These are phyloP conservation scores for Petroica traversi DNA, from an alignment of 2,113 vertebrate genomes.

Conservation along the genomic window DNA sequence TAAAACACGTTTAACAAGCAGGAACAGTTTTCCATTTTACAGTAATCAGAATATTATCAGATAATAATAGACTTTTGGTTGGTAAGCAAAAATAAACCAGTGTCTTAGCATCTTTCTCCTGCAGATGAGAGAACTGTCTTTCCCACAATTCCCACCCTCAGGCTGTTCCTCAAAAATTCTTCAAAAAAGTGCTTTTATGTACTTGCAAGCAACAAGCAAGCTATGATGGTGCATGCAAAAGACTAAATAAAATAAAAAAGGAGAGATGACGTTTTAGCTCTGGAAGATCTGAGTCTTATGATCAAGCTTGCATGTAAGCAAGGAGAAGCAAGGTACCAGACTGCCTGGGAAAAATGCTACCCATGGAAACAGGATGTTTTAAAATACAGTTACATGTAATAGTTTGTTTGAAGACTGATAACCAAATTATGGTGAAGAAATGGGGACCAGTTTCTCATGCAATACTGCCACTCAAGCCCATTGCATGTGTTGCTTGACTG, in stretches of 20 bases:
- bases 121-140: neutral
- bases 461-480: neutral
- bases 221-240: neutral
- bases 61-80: neutral
- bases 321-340: neutral
- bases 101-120: neutral
- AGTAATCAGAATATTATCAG: neutral
- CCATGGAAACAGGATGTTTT: neutral
- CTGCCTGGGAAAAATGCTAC: neutral
- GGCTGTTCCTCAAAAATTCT: neutral
- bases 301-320: neutral
- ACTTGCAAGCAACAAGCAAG: neutral
- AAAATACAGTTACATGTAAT: neutral
- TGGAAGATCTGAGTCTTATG: neutral
- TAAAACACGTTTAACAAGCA: neutral
- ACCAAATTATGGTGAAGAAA: neutral
- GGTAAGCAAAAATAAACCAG: neutral
- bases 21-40: neutral
- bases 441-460: neutral
- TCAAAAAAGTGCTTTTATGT: neutral
- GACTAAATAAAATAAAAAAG: neutral
- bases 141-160: neutral
- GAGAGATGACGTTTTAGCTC: neutral
- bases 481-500: neutral
- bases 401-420: neutral